Evolutionary conservation across 2,888 invertebrate genomes (phyloP), one percentile per base, ranked within the genome.

Genomic region (Pachliopta kotzebuea): DNA sequence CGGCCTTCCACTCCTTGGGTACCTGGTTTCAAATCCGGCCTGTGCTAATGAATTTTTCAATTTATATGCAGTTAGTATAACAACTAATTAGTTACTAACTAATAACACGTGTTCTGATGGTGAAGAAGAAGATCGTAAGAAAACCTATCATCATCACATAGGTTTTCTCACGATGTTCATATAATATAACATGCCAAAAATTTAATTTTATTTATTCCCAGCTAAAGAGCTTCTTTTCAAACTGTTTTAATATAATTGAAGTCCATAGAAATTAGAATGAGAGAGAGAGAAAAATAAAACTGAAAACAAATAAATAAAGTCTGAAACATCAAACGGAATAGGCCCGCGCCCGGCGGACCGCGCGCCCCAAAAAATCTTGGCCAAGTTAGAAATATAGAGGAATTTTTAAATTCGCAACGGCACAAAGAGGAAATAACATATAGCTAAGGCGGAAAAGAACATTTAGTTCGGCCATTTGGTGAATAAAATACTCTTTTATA

Each of bases 401-500:
- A 58, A 65, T 68, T 71, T 72, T 71, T 65, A 68, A 69, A 70
- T 70, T 69, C 64, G 67, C 66, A 68, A 61, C 67, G 59, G 67
- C 65, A 72, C 70, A 71, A 73, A 72, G 70, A 68, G 67, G 69
- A 68, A 63, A 66, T 61, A 65, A 68, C 68, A 68, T 66, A 66
- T 63, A 61, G 56, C 45, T 50, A 70, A 66, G 68, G 70, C 66
- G 65, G 68, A 67, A 66, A 63, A 67, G 67, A 69, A 68, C 70
- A 71, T 74, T 74, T 70, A 71, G 71, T 66, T 59, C 62, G 62
- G 67, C 71, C 70, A 72, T 74, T 74, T 72, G 68, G 67, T 69
- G 70, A 72, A 74, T 72, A 72, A 74, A 73, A 71, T 70, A 71
- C 68, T 66, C 68, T 67, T 70, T 69, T 70, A 71, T 70, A 72